These are phyloP conservation scores for Sphaerophoria rueppellii DNA, from an alignment of 2,888 invertebrate species.

Conservation along the genomic window DNA sequence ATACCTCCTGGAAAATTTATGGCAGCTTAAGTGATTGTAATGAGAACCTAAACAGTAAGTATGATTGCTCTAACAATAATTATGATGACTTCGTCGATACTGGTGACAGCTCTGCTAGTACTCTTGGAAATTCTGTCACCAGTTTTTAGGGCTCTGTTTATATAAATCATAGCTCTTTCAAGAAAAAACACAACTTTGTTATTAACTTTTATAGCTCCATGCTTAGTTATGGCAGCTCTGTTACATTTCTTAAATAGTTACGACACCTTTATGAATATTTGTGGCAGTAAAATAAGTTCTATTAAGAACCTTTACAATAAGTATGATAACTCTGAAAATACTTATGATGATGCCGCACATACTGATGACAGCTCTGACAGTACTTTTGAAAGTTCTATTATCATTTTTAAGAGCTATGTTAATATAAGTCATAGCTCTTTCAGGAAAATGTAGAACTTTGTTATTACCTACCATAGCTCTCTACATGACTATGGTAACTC, in stretches of 20 bases:
- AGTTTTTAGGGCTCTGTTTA: background rate
- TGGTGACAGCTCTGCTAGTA: slow-evolving; percentile 17
- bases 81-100: slow-evolving; percentile 3
- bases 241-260: background rate
- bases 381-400: background rate
- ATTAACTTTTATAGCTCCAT: slow-evolving; percentile 6
- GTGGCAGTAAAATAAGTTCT: background rate
- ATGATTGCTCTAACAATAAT: slow-evolving; percentile 6
- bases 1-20: too few relatives aligned
- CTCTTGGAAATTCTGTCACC: background rate
- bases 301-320: background rate
- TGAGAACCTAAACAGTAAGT: background rate
- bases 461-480: background rate
- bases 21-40: too few relatives aligned
- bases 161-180: slow-evolving; percentile 15
- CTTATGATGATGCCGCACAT: background rate
- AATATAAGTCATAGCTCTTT: background rate
- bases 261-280: background rate
- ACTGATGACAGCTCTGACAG: background rate
- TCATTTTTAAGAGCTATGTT: background rate
- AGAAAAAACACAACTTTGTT: slow-evolving; percentile 5
- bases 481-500: background rate
- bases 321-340: slow-evolving; percentile 2
- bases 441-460: background rate
- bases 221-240: slow-evolving; percentile 4